These are phyloP conservation scores for Amblyopsis hoosieri DNA, from an alignment of 2,797 vertebrate species.

Conservation along the genomic window DNA sequence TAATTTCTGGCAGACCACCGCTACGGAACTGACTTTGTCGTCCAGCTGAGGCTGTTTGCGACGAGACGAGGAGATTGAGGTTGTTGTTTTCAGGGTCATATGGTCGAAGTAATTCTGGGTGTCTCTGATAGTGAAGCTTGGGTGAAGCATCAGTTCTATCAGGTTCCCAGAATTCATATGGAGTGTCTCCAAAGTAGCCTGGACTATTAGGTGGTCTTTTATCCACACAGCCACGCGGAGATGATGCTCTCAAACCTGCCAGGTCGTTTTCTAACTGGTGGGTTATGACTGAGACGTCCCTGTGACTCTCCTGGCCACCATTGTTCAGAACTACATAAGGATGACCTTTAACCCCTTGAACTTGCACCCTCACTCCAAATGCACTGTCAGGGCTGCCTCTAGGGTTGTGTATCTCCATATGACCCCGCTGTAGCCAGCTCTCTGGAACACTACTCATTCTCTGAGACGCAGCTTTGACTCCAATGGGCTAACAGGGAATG, in stretches of 20 bases:
- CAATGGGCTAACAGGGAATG: constrained; percentile 13
- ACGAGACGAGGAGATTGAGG: constrained; percentile 54
- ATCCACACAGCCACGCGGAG: constrained; percentile 30
- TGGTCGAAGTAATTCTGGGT: constrained; percentile 87
- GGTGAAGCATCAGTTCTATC: constrained; percentile 59
- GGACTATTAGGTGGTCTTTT: constrained; percentile 15
- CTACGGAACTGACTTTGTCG: constrained; percentile 8
- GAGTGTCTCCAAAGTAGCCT: constrained; percentile 35
- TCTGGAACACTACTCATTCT: constrained; percentile 70
- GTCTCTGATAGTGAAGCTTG: constrained; percentile 85
- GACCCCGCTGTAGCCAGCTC: constrained; percentile 69
- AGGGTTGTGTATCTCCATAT: constrained; percentile 58
- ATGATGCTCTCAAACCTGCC: constrained; percentile 41
- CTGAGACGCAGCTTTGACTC: constrained; percentile 81
- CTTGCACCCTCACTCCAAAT: constrained; percentile 90
- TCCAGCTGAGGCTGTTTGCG: constrained; percentile 25
- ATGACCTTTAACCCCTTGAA: constrained; percentile 92
- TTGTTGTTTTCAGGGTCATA: constrained; percentile 85
- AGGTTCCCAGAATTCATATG: constrained; percentile 56
- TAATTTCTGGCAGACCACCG: constrained; percentile 10
- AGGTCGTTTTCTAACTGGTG: constrained; percentile 66
- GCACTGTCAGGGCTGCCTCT: constrained; percentile 56
- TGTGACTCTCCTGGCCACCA: constrained; percentile 68
- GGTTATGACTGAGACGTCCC: constrained; percentile 57
- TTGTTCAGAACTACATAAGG: constrained; percentile 93